These are phyloP conservation scores for Campoplex capitator DNA, from an alignment of 2,888 invertebrate genomes.

Conservation along the genomic window DNA sequence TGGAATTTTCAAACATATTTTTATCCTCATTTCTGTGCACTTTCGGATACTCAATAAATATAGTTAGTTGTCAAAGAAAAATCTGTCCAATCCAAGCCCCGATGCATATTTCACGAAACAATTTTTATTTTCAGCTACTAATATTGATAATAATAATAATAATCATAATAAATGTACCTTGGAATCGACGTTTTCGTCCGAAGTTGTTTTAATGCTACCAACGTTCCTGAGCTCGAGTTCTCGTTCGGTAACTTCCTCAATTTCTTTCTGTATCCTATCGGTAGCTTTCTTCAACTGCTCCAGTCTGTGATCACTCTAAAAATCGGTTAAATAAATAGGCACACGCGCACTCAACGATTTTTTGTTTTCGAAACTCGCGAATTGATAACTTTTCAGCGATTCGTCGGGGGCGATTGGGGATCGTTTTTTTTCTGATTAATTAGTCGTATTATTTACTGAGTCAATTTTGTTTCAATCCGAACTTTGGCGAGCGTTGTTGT, in stretches of 20 bases:
- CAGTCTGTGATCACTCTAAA: conserved; percentile 87
- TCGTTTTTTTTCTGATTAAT: neutral
- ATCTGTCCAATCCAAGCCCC: neutral
- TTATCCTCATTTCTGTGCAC: neutral
- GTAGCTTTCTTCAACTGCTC: conserved; percentile 89
- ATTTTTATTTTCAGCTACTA: neutral
- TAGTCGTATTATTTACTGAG: neutral
- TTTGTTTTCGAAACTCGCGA: neutral
- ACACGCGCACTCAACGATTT: conserved; percentile 11
- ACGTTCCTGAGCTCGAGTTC: conserved; percentile 92
- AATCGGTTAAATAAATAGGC: conserved; percentile 75
- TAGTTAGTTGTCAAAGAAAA: neutral
- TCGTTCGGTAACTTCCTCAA: conserved; percentile 93
- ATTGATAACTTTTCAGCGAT: neutral
- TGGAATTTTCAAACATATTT: neutral
- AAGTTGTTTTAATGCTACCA: conserved; percentile 86
- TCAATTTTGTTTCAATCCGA: neutral
- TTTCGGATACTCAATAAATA: neutral
- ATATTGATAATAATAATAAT: conserved; percentile 9
- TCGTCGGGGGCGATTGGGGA: neutral
- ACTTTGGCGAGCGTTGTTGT: neutral
- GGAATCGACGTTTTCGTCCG: conserved; percentile 86
- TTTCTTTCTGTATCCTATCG: conserved; percentile 94
- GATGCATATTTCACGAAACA: neutral
- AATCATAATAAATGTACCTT: conserved; percentile 76